Evolutionary conservation across 1,140 invertebrate genomes (phyloP), one percentile per base, ranked within the genome.

Genomic region (Oedothorax gibbosus): DNA sequence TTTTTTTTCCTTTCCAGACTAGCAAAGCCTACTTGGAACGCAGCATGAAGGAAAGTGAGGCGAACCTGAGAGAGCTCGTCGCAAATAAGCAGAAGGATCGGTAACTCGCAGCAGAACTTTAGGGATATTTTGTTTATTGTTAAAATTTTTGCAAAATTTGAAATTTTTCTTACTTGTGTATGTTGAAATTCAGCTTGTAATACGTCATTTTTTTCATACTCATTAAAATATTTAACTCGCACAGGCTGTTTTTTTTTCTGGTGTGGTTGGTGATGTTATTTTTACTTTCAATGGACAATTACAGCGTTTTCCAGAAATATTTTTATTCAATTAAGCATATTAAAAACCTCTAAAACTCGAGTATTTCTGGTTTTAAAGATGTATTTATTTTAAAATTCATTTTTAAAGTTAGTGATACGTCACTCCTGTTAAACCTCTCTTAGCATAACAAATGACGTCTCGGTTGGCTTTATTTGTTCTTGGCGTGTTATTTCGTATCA

Each of bases 61-160:
- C 96, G 89, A 95, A 95, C 89, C 91, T 97, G 6, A 90, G 95
- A 88, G 95, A 97, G 92, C 93, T 97, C 92, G 93, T 97, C 0
- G 86, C 90, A 12, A 87, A 87, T 20, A 91, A 91, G 87, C 89
- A 90, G 80, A 83, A 60, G 21, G 85, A 79, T 21, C 72, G 69
- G 6, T 85, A 72, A 81, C 12, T 54, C 35, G 7, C 20, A 7
- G 3, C 5, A 4, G 15, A 20, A 53, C 11, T 12, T 0, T 18
- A 71, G 20, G 12, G 8, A 53, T 18, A 10, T 71, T 71, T 71
- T 71, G 50, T 71, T 8, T 10, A 4, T 20, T 68, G 7, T 71
- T 35, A 35, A 35, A 35, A 35, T 2, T n/a, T 53, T 15, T 71
- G 15, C 12, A 51, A 53, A 53, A 18, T 35, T 71, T 71, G 49